Conservation (phyloP, 1,140 invertebrate genomes). For the Radopholus similis region DNA sequence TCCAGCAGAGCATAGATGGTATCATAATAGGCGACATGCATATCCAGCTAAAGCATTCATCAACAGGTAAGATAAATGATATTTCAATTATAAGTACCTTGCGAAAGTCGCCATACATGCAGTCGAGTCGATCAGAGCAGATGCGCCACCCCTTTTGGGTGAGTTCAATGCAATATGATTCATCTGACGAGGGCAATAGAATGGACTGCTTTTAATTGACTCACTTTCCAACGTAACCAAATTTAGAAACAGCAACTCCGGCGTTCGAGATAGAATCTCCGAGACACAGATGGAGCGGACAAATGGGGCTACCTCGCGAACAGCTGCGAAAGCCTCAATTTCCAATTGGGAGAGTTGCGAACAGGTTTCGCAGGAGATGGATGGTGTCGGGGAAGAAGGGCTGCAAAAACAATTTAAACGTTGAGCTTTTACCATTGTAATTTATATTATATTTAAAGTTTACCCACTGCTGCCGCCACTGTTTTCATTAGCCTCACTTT, state of each 20-base stretch:
- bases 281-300: conserved; percentile 24
- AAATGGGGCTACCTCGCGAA: conserved; percentile 34
- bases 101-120: conserved; percentile 37
- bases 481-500: too few species aligned
- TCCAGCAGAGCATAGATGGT: conserved; percentile 29
- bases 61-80: conserved; percentile 9
- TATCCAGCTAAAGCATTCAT: conserved; percentile 7
- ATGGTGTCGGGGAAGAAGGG: conserved; percentile 10
- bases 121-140: conserved; percentile 37
- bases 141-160: conserved; percentile 40
- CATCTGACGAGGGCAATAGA: conserved; percentile 7
- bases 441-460: too few species aligned
- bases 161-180: conserved; percentile 39
- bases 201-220: conserved; percentile 1
- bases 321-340: conserved; percentile 28
- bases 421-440: too few species aligned
- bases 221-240: conserved; percentile 42
- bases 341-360: conserved; percentile 19
- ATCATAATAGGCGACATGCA: conserved; percentile 22
- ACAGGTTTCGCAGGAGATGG: conserved; percentile 15
- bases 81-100: conserved; percentile 15
- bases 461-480: too few species aligned
- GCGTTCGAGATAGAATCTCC: conserved; percentile 25
- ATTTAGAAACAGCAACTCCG: conserved; percentile 38
- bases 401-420: too few species aligned